Evolutionary conservation across 2,888 invertebrate species (phyloP).

Genomic region (Sminthurinus aureus): DNA sequence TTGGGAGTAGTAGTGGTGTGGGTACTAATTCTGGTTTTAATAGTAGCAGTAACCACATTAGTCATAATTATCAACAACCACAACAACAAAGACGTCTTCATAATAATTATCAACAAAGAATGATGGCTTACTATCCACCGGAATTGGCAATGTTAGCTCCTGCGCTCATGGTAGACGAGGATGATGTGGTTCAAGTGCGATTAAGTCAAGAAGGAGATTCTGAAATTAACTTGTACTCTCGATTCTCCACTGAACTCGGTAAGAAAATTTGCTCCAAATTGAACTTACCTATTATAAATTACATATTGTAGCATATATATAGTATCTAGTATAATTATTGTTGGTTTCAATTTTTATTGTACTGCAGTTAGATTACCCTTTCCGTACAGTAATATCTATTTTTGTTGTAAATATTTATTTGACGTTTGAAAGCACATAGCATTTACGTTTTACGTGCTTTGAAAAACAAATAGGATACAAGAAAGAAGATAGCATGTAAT

Average conservation of each 20-base stretch:
- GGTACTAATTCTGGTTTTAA: no score
- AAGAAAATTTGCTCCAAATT: not conserved
- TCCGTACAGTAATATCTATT: no score
- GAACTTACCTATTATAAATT: no score
- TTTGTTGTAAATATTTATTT: no score
- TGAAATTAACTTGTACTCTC: conserved; percentile 34
- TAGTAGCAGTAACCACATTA: not conserved
- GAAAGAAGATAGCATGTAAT: no score
- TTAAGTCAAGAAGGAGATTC: conserved; percentile 18
- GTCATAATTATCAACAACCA: not conserved
- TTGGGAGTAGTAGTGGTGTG: not conserved
- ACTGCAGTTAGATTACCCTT: no score
- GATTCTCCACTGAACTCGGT: conserved; percentile 11
- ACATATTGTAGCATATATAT: no score
- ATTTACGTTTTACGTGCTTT: no score
- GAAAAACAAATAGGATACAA: no score
- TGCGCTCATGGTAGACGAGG: conserved; percentile 34
- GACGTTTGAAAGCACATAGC: no score
- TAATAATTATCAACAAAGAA: conserved; percentile 15
- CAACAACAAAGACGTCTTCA: not conserved
- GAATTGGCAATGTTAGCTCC: conserved; percentile 28
- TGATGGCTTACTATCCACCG: conserved; percentile 31
- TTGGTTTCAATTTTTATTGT: no score
- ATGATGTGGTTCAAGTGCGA: conserved; percentile 14
- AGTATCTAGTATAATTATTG: no score